Base-by-base conservation (phyloP, 2,797 vertebrate genomes). In the Enteromius mattozi region DNA sequence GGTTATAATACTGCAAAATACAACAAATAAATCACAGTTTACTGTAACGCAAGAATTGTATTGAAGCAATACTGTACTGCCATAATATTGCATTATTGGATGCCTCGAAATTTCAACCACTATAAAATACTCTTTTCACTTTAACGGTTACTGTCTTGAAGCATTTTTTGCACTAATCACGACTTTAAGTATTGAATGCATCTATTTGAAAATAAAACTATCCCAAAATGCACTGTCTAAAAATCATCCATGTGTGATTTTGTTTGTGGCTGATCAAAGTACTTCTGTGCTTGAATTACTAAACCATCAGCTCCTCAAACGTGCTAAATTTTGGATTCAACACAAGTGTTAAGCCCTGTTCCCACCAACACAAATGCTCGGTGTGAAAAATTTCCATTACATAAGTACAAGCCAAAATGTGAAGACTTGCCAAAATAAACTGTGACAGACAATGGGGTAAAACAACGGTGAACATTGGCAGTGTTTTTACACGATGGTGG, bases 11-110 rank as follows among this genome's bases (percentile, higher is more conserved):
- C 70, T 17, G 56, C 27, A n/a, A 61, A 51, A 63, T 65, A 27
- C 24, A 70, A 47, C 0, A 71, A 72, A 82, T 37, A 76, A 65
- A 51, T 82, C 30, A 45, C 51, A 51, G 30, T 75, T 45, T 35
- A 61, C 42, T 2, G 4, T n/a, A 27, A 27, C 40, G 69, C 13
- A 0, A 63, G 21, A n/a, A n/a, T 9, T 33, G 17, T 59, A 71
- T 49, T 54, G 19, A 66, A 75, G 59, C 45, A 27, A 66, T 21
- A 14, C 13, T 45, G 42, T 3, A 14, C 21, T 14, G 30, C 51
- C 9, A 9, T 61, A 47, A 81, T 42, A 33, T 27, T 47, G 69
- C 54, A 81, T 35, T 72, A 63, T 35, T 35, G 80, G 42, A 47
- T n/a, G 3, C 68, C 33, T 61, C 0, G 4, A 35, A 1, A 59